Conservation (phyloP, 1,140 invertebrate genomes). For the Mycetomoellerius zeteki region DNA sequence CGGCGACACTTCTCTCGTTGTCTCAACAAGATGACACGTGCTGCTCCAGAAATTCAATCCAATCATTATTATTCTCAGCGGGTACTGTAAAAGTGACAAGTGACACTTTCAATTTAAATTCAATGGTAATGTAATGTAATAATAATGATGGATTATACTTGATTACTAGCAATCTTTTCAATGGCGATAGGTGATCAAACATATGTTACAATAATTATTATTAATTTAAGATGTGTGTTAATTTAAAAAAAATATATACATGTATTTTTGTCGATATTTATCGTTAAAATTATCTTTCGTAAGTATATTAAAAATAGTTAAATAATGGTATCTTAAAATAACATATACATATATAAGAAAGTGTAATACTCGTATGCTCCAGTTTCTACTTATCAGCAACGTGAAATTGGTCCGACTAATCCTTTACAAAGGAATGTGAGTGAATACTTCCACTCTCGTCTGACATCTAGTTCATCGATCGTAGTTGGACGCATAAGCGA, state of each 20-base stretch:
- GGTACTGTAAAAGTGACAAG: background rate
- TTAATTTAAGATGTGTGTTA: background rate
- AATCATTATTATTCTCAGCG: slow-evolving; percentile 38
- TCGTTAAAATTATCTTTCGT: background rate
- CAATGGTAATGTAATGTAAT: background rate
- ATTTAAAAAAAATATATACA: too few species aligned
- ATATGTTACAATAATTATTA: background rate
- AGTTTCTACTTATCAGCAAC: background rate
- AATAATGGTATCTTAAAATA: background rate
- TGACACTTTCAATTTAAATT: slow-evolving; percentile 14
- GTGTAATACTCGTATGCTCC: background rate
- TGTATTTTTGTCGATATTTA: background rate
- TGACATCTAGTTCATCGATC: slow-evolving; percentile 39
- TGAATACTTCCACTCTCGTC: slow-evolving; percentile 48
- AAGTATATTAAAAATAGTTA: background rate
- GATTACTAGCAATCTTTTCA: background rate
- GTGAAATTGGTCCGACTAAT: background rate
- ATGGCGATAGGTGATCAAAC: background rate
- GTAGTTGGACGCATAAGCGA: slow-evolving; percentile 22
- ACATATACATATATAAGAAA: background rate
- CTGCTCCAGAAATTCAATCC: slow-evolving; percentile 72
- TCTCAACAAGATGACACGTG: slow-evolving; percentile 61
- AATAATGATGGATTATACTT: slow-evolving; percentile 3
- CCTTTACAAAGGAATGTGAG: slow-evolving; percentile 20
- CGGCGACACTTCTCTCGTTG: slow-evolving; percentile 69